These are phyloP conservation scores for Beroe forskalii DNA, from an alignment of 37 sponge, comb jelly and placozoan genomes.

Conservation along the genomic window DNA sequence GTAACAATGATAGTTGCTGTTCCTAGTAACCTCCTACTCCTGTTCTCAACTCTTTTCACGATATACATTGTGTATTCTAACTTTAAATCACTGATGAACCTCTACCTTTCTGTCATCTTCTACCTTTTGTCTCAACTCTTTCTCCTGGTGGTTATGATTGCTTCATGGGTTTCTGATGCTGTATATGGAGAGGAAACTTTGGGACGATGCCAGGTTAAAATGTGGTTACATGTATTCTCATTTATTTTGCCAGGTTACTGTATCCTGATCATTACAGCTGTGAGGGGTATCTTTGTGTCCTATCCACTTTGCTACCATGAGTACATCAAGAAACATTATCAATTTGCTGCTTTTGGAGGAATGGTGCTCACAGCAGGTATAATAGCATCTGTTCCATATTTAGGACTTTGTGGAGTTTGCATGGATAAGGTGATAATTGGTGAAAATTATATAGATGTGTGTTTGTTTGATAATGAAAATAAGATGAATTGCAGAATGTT, in stretches of 20 bases:
- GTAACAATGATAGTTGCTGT: no score
- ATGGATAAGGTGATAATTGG: background rate
- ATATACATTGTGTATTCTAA: background rate
- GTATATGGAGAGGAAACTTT: background rate
- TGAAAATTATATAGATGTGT: background rate
- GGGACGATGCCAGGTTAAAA: background rate
- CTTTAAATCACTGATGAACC: background rate
- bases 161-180: background rate
- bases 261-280: slow-evolving; percentile 15
- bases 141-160: background rate
- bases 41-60: no score
- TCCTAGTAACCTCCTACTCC: no score
- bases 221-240: background rate
- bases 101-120: background rate
- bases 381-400: background rate
- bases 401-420: background rate
- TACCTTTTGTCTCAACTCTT: background rate
- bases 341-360: background rate
- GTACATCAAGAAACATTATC: slow-evolving; percentile 1
- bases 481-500: background rate
- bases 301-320: background rate
- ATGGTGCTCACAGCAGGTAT: background rate
- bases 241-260: background rate
- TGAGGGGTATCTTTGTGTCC: background rate
- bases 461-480: background rate